Evolutionary conservation across 2,888 invertebrate species (phyloP).

Genomic region (Nomada goodeniana): DNA sequence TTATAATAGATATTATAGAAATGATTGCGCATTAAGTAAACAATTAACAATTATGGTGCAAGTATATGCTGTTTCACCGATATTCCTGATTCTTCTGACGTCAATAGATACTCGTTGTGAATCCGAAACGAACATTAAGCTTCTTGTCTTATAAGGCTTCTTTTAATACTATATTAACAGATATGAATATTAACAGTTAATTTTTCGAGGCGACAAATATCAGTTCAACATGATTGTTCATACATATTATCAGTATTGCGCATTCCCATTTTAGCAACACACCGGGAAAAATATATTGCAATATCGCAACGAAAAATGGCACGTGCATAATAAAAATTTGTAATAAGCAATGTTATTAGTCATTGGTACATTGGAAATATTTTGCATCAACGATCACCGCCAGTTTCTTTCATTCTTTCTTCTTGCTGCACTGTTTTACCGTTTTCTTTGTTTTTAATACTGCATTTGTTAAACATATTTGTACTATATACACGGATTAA

Average conservation of each 20-base stretch:
- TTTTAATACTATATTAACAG: constrained; percentile 36
- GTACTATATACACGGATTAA: constrained; percentile 42
- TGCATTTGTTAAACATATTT: constrained; percentile 41
- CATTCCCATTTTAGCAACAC: constrained; percentile 17
- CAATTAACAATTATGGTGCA: not conserved
- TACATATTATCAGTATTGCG: constrained; percentile 15
- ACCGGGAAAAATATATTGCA: constrained; percentile 8
- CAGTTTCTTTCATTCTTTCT: constrained; percentile 10
- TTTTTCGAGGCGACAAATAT: constrained; percentile 1
- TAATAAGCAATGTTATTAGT: constrained; percentile 27
- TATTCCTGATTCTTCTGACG: no score
- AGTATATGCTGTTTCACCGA: not conserved
- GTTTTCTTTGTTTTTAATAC: not conserved
- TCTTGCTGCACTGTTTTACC: constrained; percentile 36
- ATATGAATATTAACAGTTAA: constrained; percentile 29
- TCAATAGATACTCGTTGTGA: not conserved
- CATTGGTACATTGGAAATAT: constrained; percentile 10
- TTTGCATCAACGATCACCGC: constrained; percentile 24
- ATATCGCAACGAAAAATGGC: not conserved
- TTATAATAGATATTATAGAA: not conserved
- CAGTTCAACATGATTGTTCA: constrained; percentile 33
- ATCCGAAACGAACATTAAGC: not conserved
- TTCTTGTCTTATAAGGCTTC: not conserved
- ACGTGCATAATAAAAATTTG: constrained; percentile 27
- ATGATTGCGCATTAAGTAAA: not conserved